phyloP scores from a whole-genome alignment of 2,797 vertebrate species.

The Poecile montanus region DNA sequence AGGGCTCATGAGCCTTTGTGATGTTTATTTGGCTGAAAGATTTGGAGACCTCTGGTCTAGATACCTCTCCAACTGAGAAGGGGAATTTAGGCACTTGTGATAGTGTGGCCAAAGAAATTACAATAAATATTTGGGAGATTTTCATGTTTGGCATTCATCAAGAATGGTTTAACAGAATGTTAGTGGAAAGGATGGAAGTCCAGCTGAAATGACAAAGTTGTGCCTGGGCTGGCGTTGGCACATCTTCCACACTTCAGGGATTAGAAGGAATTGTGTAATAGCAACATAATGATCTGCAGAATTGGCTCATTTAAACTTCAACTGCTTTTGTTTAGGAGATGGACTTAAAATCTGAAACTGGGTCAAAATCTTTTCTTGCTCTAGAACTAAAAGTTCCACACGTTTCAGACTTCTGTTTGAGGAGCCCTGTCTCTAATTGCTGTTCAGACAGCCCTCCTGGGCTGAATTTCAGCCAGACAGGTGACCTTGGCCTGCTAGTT shows the following conservation, averaged over 20 bases:
- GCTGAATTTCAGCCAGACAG: background rate
- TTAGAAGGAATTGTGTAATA: slow-evolving; percentile 69
- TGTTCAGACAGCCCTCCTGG: background rate
- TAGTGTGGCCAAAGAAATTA: slow-evolving; percentile 48
- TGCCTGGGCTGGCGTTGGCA: slow-evolving; percentile 57
- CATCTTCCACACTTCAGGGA: slow-evolving; percentile 61
- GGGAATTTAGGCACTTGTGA: slow-evolving; percentile 54
- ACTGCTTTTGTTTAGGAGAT: slow-evolving; percentile 69
- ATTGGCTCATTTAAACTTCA: slow-evolving; percentile 65
- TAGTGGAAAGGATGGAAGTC: slow-evolving; percentile 40
- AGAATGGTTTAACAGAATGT: slow-evolving; percentile 45
- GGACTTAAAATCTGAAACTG: slow-evolving; percentile 56
- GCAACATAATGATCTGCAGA: slow-evolving; percentile 58
- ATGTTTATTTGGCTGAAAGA: slow-evolving; percentile 60
- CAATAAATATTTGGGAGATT: slow-evolving; percentile 63
- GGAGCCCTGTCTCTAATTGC: background rate
- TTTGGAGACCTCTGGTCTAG: slow-evolving; percentile 63
- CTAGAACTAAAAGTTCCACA: slow-evolving; percentile 24
- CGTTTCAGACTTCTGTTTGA: background rate
- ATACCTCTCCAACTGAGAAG: slow-evolving; percentile 57
- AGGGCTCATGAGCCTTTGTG: slow-evolving; percentile 50
- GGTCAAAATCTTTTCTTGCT: slow-evolving; percentile 53
- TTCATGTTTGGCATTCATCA: slow-evolving; percentile 48
- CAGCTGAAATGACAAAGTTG: slow-evolving; percentile 61
- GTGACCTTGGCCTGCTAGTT: background rate